These are phyloP conservation scores for Solea solea DNA, from an alignment of 2,113 vertebrate species.

Conservation along the genomic window DNA sequence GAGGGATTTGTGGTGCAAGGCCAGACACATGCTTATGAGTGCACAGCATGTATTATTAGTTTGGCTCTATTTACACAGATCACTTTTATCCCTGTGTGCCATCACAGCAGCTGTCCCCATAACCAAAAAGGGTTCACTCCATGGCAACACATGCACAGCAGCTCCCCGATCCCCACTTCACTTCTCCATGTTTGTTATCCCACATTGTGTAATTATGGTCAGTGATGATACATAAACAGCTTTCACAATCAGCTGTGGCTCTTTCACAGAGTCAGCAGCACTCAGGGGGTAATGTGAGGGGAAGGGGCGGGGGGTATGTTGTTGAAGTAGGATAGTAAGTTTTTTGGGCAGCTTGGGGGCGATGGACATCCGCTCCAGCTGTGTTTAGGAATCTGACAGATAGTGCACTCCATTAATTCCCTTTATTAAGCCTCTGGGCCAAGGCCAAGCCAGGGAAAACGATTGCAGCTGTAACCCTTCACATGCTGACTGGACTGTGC, in stretches of 20 bases:
- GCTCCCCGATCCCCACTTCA: conserved; percentile 30
- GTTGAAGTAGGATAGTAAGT: conserved; percentile 73
- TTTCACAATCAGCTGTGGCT: conserved; percentile 82
- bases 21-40: conserved; percentile 40
- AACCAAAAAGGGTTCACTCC: conserved; percentile 37
- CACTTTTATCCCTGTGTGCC: conserved; percentile 44
- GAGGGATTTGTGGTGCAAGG: conserved; percentile 30
- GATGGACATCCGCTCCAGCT: conserved; percentile 85
- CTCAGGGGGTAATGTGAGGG: conserved; percentile 67
- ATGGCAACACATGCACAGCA: conserved; percentile 43
- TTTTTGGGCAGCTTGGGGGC: conserved; percentile 76
- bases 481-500: conserved; percentile 59
- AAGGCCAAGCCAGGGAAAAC: conserved; percentile 77
- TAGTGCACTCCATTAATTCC: conserved; percentile 85
- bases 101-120: conserved; percentile 58
- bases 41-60: conserved; percentile 50
- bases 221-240: conserved; percentile 79
- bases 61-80: conserved; percentile 52
- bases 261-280: conserved; percentile 72
- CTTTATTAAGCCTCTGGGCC: conserved; percentile 84
- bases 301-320: conserved; percentile 52
- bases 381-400: conserved; percentile 87
- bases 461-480: conserved; percentile 81
- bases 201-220: conserved; percentile 76
- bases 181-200: conserved; percentile 71